Evolutionary conservation across 1,140 invertebrate species (phyloP), one percentile per base, ranked within the genome.

Genomic region (Alviniconcha marisindica): DNA sequence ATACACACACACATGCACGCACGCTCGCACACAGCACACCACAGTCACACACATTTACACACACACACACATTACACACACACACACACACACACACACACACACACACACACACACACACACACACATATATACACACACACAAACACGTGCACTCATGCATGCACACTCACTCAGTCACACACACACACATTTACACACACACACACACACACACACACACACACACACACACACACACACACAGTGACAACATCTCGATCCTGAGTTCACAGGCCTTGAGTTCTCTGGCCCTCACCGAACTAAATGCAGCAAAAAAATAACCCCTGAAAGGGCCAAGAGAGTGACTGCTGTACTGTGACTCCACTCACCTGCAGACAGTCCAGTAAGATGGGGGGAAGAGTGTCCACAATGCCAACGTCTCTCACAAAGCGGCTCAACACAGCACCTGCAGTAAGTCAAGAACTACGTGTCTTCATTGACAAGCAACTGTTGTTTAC

Each of bases 311-410:
- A n/a, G n/a, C n/a, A n/a, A n/a, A n/a, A n/a, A n/a, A n/a, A n/a
- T n/a, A n/a, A n/a, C n/a, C n/a, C n/a, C n/a, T n/a, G n/a, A n/a
- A n/a, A n/a, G n/a, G n/a, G n/a, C n/a, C n/a, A n/a, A n/a, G n/a
- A n/a, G n/a, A n/a, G n/a, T n/a, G n/a, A n/a, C n/a, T n/a, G n/a
- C n/a, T n/a, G n/a, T n/a, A n/a, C n/a, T n/a, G n/a, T n/a, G n/a
- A 33, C 56, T 56, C 42, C 33, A 83, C 73, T 40, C 38, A 87
- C 86, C 86, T 87, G 83, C 4, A 87, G 18, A 76, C 81, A 83
- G 74, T 88, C 87, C 10, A 88, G 51, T 14, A 86, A 74, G 33
- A 85, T 78, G 38, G 87, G 81, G n/a, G 85, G 83, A 56, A 87
- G 51, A 2, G 83, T 63, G 69, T 87, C 86, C 1, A 87, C 83